Evolutionary conservation across 2,797 vertebrate genomes (phyloP).

Genomic region (Chaunax sp.): DNA sequence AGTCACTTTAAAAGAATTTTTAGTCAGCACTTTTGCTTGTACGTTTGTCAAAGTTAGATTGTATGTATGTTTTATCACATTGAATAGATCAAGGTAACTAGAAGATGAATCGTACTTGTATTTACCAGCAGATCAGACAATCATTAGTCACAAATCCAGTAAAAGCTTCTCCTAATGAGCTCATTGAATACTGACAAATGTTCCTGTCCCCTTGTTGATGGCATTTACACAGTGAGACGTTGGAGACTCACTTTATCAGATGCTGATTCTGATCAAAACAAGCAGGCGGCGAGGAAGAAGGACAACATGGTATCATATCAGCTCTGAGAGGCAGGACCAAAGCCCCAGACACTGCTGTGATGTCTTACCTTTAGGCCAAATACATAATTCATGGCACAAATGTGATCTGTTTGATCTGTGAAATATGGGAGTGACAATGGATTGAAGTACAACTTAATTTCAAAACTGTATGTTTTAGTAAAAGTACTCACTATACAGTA

Average conservation of each 20-base stretch:
- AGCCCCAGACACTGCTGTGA: too few species aligned
- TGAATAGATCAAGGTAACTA: slow-evolving; percentile 1
- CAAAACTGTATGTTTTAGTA: slow-evolving; percentile 33
- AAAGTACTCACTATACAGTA: slow-evolving; percentile 31
- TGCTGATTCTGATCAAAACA: slow-evolving; percentile 27
- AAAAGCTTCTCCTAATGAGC: slow-evolving; percentile 24
- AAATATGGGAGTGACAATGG: slow-evolving; percentile 25
- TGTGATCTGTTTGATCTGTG: slow-evolving; percentile 50
- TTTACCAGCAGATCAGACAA: slow-evolving; percentile 56
- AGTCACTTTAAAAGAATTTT: slow-evolving; percentile 80
- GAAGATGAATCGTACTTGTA: slow-evolving; percentile 10
- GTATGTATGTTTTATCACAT: slow-evolving; percentile 30
- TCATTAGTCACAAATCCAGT: slow-evolving; percentile 33
- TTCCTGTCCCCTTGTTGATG: slow-evolving; percentile 1
- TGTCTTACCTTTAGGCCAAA: slow-evolving; percentile 59
- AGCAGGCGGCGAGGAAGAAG: slow-evolving; percentile 1
- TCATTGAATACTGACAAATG: background rate
- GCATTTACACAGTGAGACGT: background rate
- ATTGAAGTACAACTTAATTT: slow-evolving; percentile 23
- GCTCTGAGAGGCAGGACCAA: slow-evolving; percentile 41
- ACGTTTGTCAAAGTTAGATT: slow-evolving; percentile 54
- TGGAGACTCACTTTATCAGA: slow-evolving; percentile 19
- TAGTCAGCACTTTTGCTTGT: slow-evolving; percentile 70
- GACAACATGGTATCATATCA: slow-evolving; percentile 15
- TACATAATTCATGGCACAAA: slow-evolving; percentile 47